Evolutionary conservation across 2,888 invertebrate genomes (phyloP).

Genomic region (Steinernema hermaphroditum): DNA sequence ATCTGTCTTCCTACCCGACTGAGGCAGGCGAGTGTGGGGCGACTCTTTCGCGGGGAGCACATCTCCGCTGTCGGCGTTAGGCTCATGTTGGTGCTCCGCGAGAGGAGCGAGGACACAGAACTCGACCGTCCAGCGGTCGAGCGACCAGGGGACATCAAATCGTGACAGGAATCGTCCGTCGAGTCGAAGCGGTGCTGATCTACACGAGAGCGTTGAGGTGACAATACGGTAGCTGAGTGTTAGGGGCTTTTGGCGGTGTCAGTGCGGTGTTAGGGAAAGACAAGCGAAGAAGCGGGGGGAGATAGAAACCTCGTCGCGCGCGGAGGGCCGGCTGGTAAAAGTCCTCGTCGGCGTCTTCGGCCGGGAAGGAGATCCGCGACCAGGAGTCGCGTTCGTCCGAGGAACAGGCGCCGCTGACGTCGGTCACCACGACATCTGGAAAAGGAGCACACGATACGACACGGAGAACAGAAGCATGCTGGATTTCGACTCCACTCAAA

Average conservation of each 20-base stretch:
- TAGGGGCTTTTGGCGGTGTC: not conserved
- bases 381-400: conserved; percentile 18
- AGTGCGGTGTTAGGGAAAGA: not conserved
- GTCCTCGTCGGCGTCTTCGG: conserved; percentile 2
- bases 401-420: conserved; percentile 8
- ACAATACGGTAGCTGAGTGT: not conserved
- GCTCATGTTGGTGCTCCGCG: not conserved
- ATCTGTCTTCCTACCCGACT: not conserved
- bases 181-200: conserved; percentile 14
- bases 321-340: conserved; percentile 5
- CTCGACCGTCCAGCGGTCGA: conserved; percentile 25
- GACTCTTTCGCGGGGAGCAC: not conserved
- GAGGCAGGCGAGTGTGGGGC: not conserved
- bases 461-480: not conserved
- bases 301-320: conserved; percentile 2
- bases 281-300: not conserved
- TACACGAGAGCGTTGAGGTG: not conserved
- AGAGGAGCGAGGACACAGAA: not conserved
- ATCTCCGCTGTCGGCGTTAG: conserved; percentile 4
- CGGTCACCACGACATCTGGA: conserved; percentile 19
- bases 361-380: conserved; percentile 10
- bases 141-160: not conserved
- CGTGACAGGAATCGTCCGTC: not conserved
- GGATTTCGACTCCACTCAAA: not conserved
- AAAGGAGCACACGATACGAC: conserved; percentile 15